Base-by-base conservation (phyloP, 2,797 vertebrate species). In the Tinamus major region DNA sequence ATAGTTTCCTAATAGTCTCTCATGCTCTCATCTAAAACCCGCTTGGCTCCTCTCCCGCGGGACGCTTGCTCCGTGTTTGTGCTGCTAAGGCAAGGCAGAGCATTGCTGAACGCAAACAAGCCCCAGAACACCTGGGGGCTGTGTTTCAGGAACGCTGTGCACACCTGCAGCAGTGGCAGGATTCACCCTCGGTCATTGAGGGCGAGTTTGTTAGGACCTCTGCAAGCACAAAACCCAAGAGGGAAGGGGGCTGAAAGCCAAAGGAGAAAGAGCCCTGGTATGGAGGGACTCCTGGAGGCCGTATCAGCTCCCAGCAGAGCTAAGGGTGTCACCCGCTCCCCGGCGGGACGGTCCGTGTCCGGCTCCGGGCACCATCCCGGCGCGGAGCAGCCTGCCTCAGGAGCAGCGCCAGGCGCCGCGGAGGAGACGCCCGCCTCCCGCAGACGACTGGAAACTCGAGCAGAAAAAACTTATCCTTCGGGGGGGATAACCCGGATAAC, bases 341-440 rank as follows among this genome's bases (percentile, higher is more conserved):
- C 21, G 11, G 5, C 48, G 21, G 8, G 58, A 63, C 85, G 33
- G 48, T 53, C 64, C 77, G 42, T 0, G 0, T 10, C 49, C 27
- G 24, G 24, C 65, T 68, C 17, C 71, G 15, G 14, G 44, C 62
- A 56, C 56, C 74, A 74, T 31, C 19, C 27, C 29, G 8, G 79
- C 1, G 76, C 8, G 81, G 71, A 87, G 62, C 27, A 74, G 42
- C 12, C 49, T 37, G 27, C 18, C 44, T 29, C 29, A 27, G 80
- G 15, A 12, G 8, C 46, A 92, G n/a, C 39, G 81, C 15, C 37
- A 42, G 79, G 58, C 10, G 20, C 48, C 35, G 26, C 63, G 46
- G 61, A 88, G n/a, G 13, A 78, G 31, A 61, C 33, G 39, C 16
- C n/a, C 55, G 14, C 51, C 19, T 19, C 37, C 72, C 64, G 48